A percentile compares a stretch with the other conserved stretches of the same genome.
These are phyloP conservation scores for Teleogryllus oceanicus DNA, from an alignment of 2,888 invertebrate genomes.

Conservation along the genomic window DNA sequence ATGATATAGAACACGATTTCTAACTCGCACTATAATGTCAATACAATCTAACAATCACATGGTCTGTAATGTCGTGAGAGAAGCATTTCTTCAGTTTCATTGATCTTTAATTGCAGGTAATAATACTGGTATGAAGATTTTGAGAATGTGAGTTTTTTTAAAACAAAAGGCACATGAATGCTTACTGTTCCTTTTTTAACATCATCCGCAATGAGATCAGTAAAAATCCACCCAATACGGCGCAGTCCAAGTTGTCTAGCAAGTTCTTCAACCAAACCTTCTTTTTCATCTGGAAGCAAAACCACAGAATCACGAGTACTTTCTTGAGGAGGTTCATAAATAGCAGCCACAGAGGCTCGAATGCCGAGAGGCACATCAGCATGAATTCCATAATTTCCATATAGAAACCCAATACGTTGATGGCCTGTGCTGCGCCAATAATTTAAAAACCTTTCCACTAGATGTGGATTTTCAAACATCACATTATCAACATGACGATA, in stretches of 20 bases:
- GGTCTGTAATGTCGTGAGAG: too few relatives aligned
- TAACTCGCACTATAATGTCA: too few relatives aligned
- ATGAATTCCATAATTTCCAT: conserved; percentile 89
- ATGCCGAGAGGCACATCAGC: conserved; percentile 90
- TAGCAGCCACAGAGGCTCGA: conserved; percentile 81
- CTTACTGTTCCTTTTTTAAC: conserved; percentile 77
- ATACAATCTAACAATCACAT: too few relatives aligned
- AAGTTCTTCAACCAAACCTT: conserved; percentile 65
- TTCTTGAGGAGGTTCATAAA: conserved; percentile 97
- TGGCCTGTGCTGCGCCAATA: conserved; percentile 93
- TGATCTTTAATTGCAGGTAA: too few relatives aligned
- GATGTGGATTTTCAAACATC: conserved; percentile 89
- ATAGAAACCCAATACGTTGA: conserved; percentile 90
- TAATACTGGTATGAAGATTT: too few relatives aligned
- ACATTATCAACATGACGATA: conserved; percentile 97
- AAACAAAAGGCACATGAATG: conserved; percentile 22
- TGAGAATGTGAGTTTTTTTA: too few relatives aligned
- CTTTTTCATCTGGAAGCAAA: conserved; percentile 67
- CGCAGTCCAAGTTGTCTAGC: conserved; percentile 73
- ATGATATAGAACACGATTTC: too few relatives aligned
- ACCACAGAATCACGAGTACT: conserved; percentile 69
- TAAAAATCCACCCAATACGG: conserved; percentile 97
- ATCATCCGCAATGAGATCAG: conserved; percentile 88
- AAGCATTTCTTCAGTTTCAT: too few relatives aligned
- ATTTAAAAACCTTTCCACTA: conserved; percentile 93